These are phyloP conservation scores for Micronycteris hirsuta DNA, from an alignment of 2,113 vertebrate genomes.

Conservation along the genomic window DNA sequence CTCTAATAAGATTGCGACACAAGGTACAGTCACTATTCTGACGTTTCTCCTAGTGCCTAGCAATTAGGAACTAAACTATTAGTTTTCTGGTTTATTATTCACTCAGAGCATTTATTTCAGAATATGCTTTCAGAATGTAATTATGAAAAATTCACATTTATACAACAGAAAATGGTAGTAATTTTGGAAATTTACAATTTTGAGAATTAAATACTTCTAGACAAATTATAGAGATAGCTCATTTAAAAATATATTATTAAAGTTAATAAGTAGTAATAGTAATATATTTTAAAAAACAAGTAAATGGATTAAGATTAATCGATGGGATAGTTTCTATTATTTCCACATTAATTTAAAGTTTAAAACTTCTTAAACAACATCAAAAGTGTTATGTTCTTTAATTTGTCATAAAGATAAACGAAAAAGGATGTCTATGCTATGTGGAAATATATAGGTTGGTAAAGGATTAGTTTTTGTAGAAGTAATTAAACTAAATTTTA, in stretches of 20 bases:
- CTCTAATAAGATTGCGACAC: conserved; percentile 80
- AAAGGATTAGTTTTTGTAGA: not conserved
- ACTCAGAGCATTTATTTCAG: not conserved
- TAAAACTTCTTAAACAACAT: not conserved
- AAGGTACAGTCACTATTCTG: conserved; percentile 77
- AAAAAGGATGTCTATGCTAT: not conserved
- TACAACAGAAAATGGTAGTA: not conserved
- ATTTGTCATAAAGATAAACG: not conserved
- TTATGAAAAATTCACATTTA: not conserved
- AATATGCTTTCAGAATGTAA: not conserved
- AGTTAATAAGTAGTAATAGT: not conserved
- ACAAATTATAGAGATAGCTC: not conserved
- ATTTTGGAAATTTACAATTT: not conserved
- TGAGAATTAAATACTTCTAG: not conserved
- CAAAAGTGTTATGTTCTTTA: not conserved
- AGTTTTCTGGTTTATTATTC: conserved; percentile 3
- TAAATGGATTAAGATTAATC: not conserved
- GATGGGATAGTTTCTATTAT: not conserved
- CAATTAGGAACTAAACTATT: not conserved
- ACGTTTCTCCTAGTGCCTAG: not conserved
- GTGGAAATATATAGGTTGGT: not conserved
- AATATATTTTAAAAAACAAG: not conserved
- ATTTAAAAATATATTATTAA: not conserved
- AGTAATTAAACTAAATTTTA: not conserved
- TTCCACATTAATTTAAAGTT: not conserved